phyloP scores from a whole-genome alignment of 2,888 invertebrate genomes.

The Andrena bucephala region DNA sequence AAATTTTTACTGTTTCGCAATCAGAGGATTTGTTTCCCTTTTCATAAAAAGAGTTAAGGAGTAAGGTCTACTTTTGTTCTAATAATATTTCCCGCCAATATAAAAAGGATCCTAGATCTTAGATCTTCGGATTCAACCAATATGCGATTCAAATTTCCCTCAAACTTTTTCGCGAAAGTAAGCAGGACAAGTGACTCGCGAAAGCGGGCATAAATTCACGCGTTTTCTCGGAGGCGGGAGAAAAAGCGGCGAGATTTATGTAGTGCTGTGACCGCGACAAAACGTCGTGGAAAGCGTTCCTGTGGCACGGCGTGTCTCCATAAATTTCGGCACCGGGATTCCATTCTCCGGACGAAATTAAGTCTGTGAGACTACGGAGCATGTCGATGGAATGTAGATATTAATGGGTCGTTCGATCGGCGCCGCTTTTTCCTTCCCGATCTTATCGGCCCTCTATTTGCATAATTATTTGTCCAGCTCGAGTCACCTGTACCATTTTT shows the following conservation, averaged over 20 bases:
- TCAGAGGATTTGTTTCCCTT: neutral
- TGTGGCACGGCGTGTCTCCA: constrained; percentile 42
- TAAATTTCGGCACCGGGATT: constrained; percentile 57
- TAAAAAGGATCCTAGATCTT: neutral
- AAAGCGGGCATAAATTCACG: constrained; percentile 22
- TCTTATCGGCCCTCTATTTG: constrained; percentile 49
- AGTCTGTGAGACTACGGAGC: constrained; percentile 41
- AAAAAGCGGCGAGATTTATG: constrained; percentile 40
- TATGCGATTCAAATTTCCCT: constrained; percentile 19
- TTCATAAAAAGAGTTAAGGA: neutral
- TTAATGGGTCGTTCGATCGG: constrained; percentile 44
- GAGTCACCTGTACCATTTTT: constrained; percentile 29
- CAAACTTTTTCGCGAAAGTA: constrained; percentile 17
- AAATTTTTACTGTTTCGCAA: neutral
- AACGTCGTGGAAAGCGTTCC: constrained; percentile 45
- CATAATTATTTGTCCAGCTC: constrained; percentile 53
- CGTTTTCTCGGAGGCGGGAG: neutral
- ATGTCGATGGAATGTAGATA: constrained; percentile 52
- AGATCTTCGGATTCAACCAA: neutral
- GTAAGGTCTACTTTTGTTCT: neutral
- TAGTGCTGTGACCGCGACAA: constrained; percentile 34
- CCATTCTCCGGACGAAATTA: constrained; percentile 53
- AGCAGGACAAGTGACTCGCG: constrained; percentile 30
- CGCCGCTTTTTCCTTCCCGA: constrained; percentile 37
- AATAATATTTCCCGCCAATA: neutral